Evolutionary conservation across 2,113 vertebrate genomes (phyloP), one percentile per base, ranked within the genome.

Genomic region (Pomatostomus ruficeps): DNA sequence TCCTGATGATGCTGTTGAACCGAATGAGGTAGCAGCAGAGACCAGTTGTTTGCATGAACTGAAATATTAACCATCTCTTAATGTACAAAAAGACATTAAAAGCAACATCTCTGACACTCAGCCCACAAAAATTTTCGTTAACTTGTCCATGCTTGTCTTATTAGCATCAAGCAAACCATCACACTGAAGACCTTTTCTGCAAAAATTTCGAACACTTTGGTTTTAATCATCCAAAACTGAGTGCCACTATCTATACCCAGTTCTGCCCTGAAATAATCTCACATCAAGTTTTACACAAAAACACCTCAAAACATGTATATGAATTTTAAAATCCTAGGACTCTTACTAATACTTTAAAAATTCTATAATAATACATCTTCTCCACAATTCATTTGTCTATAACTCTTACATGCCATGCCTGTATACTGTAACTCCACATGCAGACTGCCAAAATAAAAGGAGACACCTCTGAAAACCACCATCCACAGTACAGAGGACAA

Each of bases 241-340:
- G 54, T 76, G 42, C 1, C 21, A 52, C 19, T 36, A 8, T 38
- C 25, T 14, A 24, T 49, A 81, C 1, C 3, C 5, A 35, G 11
- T 71, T 72, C 61, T 89, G 12, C 16, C 18, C 31, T 83, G 61
- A 78, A 54, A 75, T 24, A 61, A 71, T 61, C 28, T 78, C 40
- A 65, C 8, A 33, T 40, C 11, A 58, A 21, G 15, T 45, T 79
- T 48, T 29, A 48, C 18, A 82, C 15, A 38, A 66, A 67, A 52
- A 6, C 0, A 2, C 2, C 2, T 1, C 4, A 45, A 75, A 55
- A 23, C 1, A 8, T 2, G 3, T 3, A 8, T 19, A 71, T 14
- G 49, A 38, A 81, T 35, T 52, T 75, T 25, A 38, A 87, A 70
- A 59, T 35, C 21, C 12, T 46, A 61, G 9, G 3, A 31, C 23